Evolutionary conservation across 1,140 invertebrate genomes (phyloP), one percentile per base, ranked within the genome.

Genomic region (Zaprionus inermis): DNA sequence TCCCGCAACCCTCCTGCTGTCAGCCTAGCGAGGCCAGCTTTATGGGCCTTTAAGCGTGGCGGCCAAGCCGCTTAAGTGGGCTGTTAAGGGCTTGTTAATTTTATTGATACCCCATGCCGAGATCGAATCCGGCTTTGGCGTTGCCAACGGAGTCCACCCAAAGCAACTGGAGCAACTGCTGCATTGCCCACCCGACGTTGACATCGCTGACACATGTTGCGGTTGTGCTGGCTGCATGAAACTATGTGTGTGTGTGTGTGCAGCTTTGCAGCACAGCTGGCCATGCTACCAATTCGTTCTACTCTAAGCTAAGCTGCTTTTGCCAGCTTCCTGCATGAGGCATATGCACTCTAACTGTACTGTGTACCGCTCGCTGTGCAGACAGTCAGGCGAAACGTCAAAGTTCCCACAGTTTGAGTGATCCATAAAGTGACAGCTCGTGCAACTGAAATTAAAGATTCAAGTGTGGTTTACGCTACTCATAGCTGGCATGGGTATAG

Each of bases 21-120:
- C 38, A 16, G 38, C 38, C 9, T 9, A 16, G 24, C 16, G 38
- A 30, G 54, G 14, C 34, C 55, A 49, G 61, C 61, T 80, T 79
- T 81, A 79, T 79, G 78, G 72, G 79, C 73, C 78, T 78, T 71
- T 56, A 71, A 80, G 68, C 73, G 57, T 44, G 32, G 52, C 54
- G 67, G 51, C 28, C 67, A 70, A 78, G 75, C 79, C 74, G 78
- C 65, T 73, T 73, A 73, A 70, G 72, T 74, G 72, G 66, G 30
- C 61, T 81, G 76, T 78, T 78, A 78, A 71, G 66, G 60, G 76
- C 72, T 58, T 61, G 73, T 77, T 78, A 78, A 76, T 77, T 83
- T 80, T 74, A 82, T 82, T 73, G 75, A 61, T 76, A 75, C 52
- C 36, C 63, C 67, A 60, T 58, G 57, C 36, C 41, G 28, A 49